A percentile compares a stretch with the other conserved stretches of the same genome.
phyloP scores from a whole-genome alignment of 2,797 vertebrate species.

The Furcifer pardalis region DNA sequence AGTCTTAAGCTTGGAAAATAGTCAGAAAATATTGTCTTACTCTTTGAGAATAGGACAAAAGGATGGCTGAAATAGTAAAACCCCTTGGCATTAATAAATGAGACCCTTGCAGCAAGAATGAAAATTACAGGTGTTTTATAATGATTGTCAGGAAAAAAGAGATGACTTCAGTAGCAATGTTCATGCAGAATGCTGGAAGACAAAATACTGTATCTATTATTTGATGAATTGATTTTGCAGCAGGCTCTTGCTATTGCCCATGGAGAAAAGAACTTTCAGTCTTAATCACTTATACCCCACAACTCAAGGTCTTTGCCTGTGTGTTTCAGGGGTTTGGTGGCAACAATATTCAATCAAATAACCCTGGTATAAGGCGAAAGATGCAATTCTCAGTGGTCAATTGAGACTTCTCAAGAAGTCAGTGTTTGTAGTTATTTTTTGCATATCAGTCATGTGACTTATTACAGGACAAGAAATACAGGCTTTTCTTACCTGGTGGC shows the following conservation, averaged over 20 bases:
- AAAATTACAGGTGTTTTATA: slow-evolving; percentile 3
- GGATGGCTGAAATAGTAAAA: slow-evolving; percentile 4
- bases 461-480: too few species aligned
- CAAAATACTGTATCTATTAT: background rate
- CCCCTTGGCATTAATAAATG: background rate
- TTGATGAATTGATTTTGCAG: background rate
- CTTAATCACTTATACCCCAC: background rate
- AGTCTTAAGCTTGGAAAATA: background rate
- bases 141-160: background rate
- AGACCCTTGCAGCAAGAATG: background rate
- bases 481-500: too few species aligned
- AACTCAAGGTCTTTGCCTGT: background rate
- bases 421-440: too few species aligned
- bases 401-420: too few species aligned
- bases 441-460: too few species aligned
- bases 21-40: background rate
- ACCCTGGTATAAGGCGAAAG: too few species aligned
- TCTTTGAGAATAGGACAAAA: background rate
- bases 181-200: background rate
- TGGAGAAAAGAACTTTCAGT: background rate
- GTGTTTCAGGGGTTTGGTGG: background rate
- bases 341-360: background rate
- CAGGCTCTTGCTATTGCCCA: background rate
- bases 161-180: background rate
- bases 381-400: too few species aligned